phyloP scores from a whole-genome alignment of 1,140 invertebrate genomes.

The Drosophila melanica region DNA sequence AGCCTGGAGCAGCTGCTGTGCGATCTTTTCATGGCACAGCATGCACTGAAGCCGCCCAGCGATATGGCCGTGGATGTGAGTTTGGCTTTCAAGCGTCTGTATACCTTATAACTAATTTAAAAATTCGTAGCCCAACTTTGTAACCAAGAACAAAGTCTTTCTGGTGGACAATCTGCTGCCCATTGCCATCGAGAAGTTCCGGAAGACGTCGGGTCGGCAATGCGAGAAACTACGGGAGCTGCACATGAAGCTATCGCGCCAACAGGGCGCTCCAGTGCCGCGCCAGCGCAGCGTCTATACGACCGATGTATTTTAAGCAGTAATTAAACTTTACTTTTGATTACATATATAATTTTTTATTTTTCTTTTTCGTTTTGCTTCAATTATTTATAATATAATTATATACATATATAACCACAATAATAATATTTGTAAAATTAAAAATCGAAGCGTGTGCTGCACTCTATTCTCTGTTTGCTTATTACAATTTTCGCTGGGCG shows the following conservation, averaged over 20 bases:
- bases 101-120: background rate
- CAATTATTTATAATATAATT: conserved; percentile 84
- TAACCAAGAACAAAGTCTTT: conserved; percentile 80
- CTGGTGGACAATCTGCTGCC: conserved; percentile 76
- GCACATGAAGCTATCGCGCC: conserved; percentile 65
- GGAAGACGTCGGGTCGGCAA: conserved; percentile 67
- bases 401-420: conserved; percentile 84
- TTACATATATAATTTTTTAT: conserved; percentile 83
- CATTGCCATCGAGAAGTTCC: conserved; percentile 77
- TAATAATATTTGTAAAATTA: conserved; percentile 83
- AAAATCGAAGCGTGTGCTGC: conserved; percentile 82
- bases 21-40: conserved; percentile 76
- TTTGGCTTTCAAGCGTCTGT: background rate
- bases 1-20: conserved; percentile 69
- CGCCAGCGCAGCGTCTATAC: conserved; percentile 82
- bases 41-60: conserved; percentile 70
- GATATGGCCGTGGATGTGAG: conserved; percentile 80
- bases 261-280: conserved; percentile 73
- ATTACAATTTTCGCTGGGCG: conserved; percentile 66
- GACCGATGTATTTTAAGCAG: conserved; percentile 74
- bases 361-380: conserved; percentile 78
- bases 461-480: conserved; percentile 73
- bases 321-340: conserved; percentile 60
- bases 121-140: conserved; percentile 76
- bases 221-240: conserved; percentile 61